Percentiles rank a stretch among this genome's conserved stretches.
phyloP scores from a whole-genome alignment of 2,113 vertebrate genomes.

The Acrocephalus kingi region DNA sequence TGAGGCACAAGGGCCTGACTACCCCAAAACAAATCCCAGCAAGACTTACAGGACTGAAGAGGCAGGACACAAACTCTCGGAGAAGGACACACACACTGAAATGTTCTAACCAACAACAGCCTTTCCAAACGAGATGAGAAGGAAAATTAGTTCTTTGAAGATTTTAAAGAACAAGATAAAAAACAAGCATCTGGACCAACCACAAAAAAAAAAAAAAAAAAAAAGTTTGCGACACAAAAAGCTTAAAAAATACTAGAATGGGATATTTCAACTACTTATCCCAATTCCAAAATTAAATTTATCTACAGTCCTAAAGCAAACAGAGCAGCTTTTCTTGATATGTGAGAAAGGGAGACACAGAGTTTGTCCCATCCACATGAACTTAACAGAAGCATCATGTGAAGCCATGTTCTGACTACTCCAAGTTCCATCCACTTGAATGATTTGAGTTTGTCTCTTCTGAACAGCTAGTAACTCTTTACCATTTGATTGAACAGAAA shows the following conservation, averaged over 20 bases:
- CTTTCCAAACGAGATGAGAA: neutral
- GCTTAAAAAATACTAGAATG: neutral
- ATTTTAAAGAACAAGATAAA: neutral
- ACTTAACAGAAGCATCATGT: neutral
- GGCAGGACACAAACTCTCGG: neutral
- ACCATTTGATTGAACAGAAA: neutral
- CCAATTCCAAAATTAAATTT: neutral
- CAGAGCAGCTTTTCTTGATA: neutral
- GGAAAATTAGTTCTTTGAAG: neutral
- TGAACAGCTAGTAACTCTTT: neutral
- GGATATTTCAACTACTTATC: neutral
- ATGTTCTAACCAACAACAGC: neutral
- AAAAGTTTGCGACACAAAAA: neutral
- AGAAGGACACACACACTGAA: neutral
- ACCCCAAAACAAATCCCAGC: neutral
- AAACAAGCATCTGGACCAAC: neutral
- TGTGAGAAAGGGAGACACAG: neutral
- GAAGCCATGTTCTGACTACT: neutral
- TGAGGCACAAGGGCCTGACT: neutral
- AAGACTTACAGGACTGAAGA: neutral
- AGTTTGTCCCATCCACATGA: neutral
- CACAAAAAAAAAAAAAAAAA: neutral
- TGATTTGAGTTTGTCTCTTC: neutral
- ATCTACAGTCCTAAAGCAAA: neutral
- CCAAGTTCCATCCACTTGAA: neutral